Evolutionary conservation across 2,888 invertebrate species (phyloP), one percentile per base, ranked within the genome.

Genomic region (Seladonia tumulorum): DNA sequence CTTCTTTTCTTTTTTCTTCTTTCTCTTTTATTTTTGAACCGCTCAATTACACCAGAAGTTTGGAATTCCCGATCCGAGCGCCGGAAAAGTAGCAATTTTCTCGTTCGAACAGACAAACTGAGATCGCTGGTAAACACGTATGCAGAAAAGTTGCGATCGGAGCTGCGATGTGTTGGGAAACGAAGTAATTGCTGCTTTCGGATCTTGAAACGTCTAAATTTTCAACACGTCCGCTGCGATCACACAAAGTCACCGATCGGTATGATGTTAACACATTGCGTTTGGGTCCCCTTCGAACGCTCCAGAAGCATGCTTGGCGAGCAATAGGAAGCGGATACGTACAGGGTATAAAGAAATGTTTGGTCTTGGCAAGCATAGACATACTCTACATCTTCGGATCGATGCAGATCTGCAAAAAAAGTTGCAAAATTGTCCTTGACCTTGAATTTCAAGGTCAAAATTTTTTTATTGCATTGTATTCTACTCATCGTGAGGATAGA

Each of bases 1-100:
- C 16, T 16, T 25, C 16, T n/a, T 63, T 63, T 29, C 16, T 63
- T 16, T 63, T 16, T 53, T 22, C 0, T 22, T 18, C n/a, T 4
- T 4, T 60, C 5, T 16, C 16, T 47, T 2, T 60, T 60, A 3
- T 60, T 63, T 16, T 25, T 16, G 1, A 29, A 14, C n/a, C 60
- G 60, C 60, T 63, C 60, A 16, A 63, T 63, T 63, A 63, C 60
- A 63, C 60, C 29, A 29, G 29, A 63, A 63, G 60, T 63, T 63
- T 29, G 25, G 16, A 63, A 63, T 63, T 63, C 5, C 60, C 60
- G 25, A 60, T 60, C 25, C 60, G 25, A 60, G 25, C 25, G 14
- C 5, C 60, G 25, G 25, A 60, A 60, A 60, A 60, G 25, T 60
- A 60, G 60, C 25, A 60, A 60, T 25, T 60, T 60, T 60, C 60